Evolutionary conservation across 2,113 vertebrate species (phyloP), one percentile per base, ranked within the genome.

Genomic region (Hippocampus barbouri): DNA sequence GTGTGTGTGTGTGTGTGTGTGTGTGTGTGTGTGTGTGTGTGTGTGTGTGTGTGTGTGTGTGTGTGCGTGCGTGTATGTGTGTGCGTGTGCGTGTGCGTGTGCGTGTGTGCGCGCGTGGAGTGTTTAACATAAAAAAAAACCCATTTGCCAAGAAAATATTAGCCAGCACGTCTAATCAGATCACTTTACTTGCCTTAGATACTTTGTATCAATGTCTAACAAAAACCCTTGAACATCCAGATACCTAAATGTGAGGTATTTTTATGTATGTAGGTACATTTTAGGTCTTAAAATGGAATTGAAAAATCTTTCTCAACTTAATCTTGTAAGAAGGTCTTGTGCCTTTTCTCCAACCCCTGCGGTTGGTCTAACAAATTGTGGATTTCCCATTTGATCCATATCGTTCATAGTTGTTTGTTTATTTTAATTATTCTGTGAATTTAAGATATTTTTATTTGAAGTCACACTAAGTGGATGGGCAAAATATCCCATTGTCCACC

Each of bases 401-500:
- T 30, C 7, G 0, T 61, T 34, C 27, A 34, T 61, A 15, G 2
- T 60, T 30, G 5, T 16, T 30, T 63, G 0, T 27, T 5, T 40
- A 4, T 49, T 47, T 45, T 27, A 79, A 70, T 78, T 53, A 66
- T 73, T 51, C 14, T 20, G 75, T 72, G 79, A 59, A 64, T 66
- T 72, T 76, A 76, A 73, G 66, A 6, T 34, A 9, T 18, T 34
- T 18, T 34, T 34, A 34, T 34, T 61, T 34, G 18, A 8, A 25
- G 5, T 59, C 23, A 34, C 71, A 75, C 77, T 79, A 70, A 71
- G 71, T n/a, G 25, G 73, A 53, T 69, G 74, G 61, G 67, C 71
- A 74, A 23, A 72, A 75, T 20, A 71, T 66, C 75, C 66, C 72
- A 73, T 73, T 80, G 80, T 75, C 82, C 83, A 84, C 72, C 79